These are phyloP conservation scores for Scaeva pyrastri DNA, from an alignment of 2,888 invertebrate genomes.

Conservation along the genomic window DNA sequence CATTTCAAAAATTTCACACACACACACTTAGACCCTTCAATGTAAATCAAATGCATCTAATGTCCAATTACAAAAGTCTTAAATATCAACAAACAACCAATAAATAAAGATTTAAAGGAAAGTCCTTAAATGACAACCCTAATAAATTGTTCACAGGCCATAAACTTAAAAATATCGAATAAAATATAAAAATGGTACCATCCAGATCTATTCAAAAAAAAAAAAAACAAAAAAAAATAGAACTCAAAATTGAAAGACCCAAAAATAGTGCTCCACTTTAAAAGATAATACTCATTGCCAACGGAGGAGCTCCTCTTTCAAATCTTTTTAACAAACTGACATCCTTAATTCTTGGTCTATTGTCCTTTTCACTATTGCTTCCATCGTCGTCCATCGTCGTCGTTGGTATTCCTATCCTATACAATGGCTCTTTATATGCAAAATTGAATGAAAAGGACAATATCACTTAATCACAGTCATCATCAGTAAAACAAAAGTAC, in stretches of 20 bases:
- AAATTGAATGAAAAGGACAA: constrained; percentile 58
- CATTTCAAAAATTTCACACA: no score
- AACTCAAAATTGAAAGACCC: neutral
- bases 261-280: neutral
- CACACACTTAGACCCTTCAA: no score
- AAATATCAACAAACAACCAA: constrained; percentile 29
- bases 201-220: no score
- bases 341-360: constrained; percentile 39
- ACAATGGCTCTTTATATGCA: constrained; percentile 21
- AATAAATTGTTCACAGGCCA: constrained; percentile 38
- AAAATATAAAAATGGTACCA: neutral
- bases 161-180: constrained; percentile 15
- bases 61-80: constrained; percentile 31
- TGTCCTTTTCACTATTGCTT: constrained; percentile 26
- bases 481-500: constrained; percentile 32
- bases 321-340: constrained; percentile 25
- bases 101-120: constrained; percentile 17
- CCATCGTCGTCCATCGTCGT: no score
- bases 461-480: constrained; percentile 62
- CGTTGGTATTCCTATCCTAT: neutral
- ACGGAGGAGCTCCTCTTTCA: neutral
- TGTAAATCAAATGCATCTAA: neutral
- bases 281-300: neutral
- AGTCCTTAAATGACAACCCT: constrained; percentile 6
- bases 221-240: neutral